Evolutionary conservation across 2,113 vertebrate species (phyloP), one percentile per base, ranked within the genome.

Genomic region (Cardinalis cardinalis): DNA sequence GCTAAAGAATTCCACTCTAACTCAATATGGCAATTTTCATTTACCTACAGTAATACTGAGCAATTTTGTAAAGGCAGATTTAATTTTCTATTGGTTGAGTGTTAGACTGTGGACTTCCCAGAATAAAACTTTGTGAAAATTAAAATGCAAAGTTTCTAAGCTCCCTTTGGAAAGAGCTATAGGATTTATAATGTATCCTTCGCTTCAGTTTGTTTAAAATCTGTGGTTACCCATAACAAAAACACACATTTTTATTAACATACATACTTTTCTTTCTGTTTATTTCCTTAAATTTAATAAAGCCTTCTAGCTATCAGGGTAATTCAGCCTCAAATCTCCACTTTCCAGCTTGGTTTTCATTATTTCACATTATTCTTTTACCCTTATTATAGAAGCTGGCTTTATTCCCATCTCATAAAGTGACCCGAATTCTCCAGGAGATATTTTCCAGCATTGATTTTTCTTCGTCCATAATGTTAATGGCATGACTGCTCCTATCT

Each of bases 371-470:
- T 24, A 83, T 90, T 91, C 56, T 87, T 92, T 83, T 82, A 73
- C 64, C 46, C 68, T 77, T 87, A 71, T 79, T 91, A 84, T 40
- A 41, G 40, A 80, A 83, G 36, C 48, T 92, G 89, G 90, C 93
- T 95, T 94, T 93, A 82, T 93, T 92, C 74, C 91, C 93, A 93
- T 76, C 84, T 70, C 71, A 85, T 92, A 93, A 91, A 92, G 49
- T 83, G 70, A 87, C 84, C 74, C 0, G 0, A 84, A 89, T 92
- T 93, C 91, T 87, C 64, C 48, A 85, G 48, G 25, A 95, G 46
- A 40, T 89, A 90, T 83, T 79, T 92, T 79, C 63, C 44, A 83
- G 48, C 74, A 93, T 83, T 93, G 89, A 95, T 96, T 94, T 90
- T 92, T 65, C 68, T 93, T 63, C 3, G 0, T 94, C 81, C 68